phyloP scores from a whole-genome alignment of 2,113 vertebrate species.

The Corythornis cristatus region DNA sequence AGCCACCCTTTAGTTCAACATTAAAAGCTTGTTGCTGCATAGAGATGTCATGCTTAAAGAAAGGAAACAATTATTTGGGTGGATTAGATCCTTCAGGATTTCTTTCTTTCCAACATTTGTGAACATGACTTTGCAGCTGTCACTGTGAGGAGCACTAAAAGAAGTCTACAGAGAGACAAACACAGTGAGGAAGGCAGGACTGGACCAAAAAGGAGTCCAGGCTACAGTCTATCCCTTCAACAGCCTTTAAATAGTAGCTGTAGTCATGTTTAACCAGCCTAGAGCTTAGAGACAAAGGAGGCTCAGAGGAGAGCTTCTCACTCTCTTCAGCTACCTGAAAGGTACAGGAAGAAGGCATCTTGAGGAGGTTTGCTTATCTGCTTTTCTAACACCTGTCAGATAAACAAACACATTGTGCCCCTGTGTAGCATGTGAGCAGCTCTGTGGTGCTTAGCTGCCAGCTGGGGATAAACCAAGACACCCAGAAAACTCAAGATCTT shows the following conservation, averaged over 20 bases:
- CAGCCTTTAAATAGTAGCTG: neutral
- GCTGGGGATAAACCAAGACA: neutral
- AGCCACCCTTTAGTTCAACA: constrained; percentile 1
- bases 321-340: no score
- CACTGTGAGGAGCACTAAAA: neutral
- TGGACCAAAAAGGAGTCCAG: neutral
- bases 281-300: no score
- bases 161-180: neutral
- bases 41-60: constrained; percentile 6
- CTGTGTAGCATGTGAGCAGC: no score
- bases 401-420: neutral
- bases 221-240: neutral
- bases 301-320: no score
- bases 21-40: neutral
- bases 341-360: neutral
- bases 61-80: neutral
- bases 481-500: neutral
- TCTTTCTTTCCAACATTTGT: neutral
- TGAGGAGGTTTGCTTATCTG: neutral
- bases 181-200: neutral
- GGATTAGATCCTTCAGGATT: neutral
- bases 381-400: neutral
- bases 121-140: neutral
- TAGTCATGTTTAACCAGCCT: neutral
- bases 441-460: neutral